Percentiles rank a stretch among this genome's conserved stretches.
phyloP scores from a whole-genome alignment of 2,113 vertebrate genomes.

The Apodemus speciosus region DNA sequence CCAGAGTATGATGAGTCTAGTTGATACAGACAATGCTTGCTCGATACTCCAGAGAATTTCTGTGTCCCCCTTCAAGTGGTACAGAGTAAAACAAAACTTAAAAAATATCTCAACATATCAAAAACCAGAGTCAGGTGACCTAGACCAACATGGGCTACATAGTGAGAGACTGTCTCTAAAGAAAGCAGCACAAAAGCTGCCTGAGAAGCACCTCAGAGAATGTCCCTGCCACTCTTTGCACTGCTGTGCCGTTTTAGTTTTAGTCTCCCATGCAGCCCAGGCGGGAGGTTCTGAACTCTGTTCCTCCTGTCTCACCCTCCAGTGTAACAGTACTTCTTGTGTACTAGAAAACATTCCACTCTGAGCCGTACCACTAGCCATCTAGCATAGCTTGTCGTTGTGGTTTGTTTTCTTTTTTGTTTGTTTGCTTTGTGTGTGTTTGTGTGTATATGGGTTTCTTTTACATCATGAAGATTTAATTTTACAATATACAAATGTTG shows the following conservation, averaged over 20 bases:
- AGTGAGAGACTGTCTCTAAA: neutral
- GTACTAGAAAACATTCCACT: too few relatives aligned
- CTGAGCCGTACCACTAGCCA: too few relatives aligned
- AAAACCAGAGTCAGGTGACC: neutral
- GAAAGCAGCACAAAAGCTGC: neutral
- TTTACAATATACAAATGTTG: neutral
- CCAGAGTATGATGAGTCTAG: neutral
- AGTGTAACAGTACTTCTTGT: neutral
- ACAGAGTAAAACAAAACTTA: neutral
- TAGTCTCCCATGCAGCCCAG: neutral
- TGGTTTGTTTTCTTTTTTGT: neutral
- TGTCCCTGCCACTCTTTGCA: neutral
- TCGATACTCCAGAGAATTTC: neutral
- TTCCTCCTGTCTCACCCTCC: neutral
- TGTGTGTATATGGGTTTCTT: neutral
- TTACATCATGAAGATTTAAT: slow-evolving; percentile 23
- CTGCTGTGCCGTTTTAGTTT: neutral
- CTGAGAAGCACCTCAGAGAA: neutral
- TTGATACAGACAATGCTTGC: neutral
- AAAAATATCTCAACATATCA: neutral
- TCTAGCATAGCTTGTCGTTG: neutral
- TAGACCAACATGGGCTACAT: neutral
- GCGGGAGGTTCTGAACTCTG: too few relatives aligned
- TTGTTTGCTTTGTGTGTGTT: too few relatives aligned
- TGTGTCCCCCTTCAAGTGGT: neutral